Evolutionary conservation across 1,140 invertebrate species (phyloP).

Genomic region (Contarinia nasturtii): DNA sequence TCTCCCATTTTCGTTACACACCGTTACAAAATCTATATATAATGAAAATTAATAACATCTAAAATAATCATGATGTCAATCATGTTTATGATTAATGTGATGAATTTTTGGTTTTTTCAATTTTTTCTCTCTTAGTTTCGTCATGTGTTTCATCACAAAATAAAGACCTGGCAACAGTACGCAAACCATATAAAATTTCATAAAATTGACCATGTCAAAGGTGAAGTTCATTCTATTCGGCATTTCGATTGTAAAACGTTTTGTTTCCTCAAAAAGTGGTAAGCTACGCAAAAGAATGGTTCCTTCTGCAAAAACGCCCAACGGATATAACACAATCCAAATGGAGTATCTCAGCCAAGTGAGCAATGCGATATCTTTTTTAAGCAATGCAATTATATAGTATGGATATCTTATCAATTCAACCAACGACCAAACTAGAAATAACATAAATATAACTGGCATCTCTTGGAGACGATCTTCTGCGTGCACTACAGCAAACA

Average conservation of each 20-base stretch:
- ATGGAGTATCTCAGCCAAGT: constrained; percentile 84
- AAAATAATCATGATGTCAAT: too few relatives aligned
- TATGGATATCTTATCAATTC: constrained; percentile 81
- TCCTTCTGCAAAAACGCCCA: constrained; percentile 76
- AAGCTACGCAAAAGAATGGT: constrained; percentile 62
- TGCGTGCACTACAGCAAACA: constrained; percentile 66
- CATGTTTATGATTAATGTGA: too few relatives aligned
- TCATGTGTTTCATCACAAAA: constrained; percentile 63
- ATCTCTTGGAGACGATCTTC: constrained; percentile 74
- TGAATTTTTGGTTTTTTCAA: constrained; percentile 12
- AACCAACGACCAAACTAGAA: constrained; percentile 58
- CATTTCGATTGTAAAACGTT: constrained; percentile 51
- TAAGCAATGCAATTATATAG: constrained; percentile 65
- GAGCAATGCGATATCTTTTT: constrained; percentile 51
- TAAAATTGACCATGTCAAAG: constrained; percentile 64
- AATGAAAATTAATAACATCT: too few relatives aligned
- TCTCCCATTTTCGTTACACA: too few relatives aligned
- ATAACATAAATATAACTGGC: constrained; percentile 72
- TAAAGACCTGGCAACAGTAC: constrained; percentile 55
- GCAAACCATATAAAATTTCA: constrained; percentile 59
- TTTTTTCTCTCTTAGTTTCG: constrained; percentile 39
- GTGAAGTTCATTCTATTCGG: constrained; percentile 74
- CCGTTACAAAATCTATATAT: too few relatives aligned
- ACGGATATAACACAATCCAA: constrained; percentile 83
- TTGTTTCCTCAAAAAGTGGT: constrained; percentile 75